phyloP scores from a whole-genome alignment of 2,888 invertebrate species.

The Eupeodes luniger region DNA sequence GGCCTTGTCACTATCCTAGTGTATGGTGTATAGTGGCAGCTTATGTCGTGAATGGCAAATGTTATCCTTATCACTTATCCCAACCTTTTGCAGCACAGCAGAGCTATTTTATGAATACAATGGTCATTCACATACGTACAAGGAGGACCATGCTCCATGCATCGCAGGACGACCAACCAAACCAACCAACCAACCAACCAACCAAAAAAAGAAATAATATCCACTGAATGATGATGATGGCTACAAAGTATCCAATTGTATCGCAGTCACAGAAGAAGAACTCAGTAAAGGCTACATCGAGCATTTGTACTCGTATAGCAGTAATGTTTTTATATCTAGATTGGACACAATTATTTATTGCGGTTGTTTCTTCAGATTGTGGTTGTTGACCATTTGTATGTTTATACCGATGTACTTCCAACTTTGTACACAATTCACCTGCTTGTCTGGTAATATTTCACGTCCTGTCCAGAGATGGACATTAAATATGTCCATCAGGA shows the following conservation, averaged over 20 bases:
- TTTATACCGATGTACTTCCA: conserved; percentile 14
- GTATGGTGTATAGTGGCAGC: conserved; percentile 9
- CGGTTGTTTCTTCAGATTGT: conserved; percentile 61
- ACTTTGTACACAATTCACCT: conserved; percentile 24
- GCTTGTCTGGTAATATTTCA: conserved; percentile 38
- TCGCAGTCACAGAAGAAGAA: conserved; percentile 7
- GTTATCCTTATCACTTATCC: conserved; percentile 59
- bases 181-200: background rate
- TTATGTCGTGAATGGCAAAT: conserved; percentile 41
- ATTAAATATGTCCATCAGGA: conserved; percentile 60
- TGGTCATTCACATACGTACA: conserved; percentile 27
- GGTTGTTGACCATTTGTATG: conserved; percentile 47
- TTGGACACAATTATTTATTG: conserved; percentile 59
- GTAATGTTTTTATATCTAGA: conserved; percentile 44
- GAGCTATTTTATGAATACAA: conserved; percentile 23
- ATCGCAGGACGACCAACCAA: conserved; percentile 14
- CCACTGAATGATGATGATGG: conserved; percentile 40
- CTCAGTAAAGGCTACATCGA: background rate
- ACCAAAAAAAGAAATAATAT: conserved; percentile 9
- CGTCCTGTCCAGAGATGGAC: conserved; percentile 48
- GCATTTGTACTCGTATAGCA: background rate
- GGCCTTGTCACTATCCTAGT: background rate
- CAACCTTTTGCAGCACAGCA: conserved; percentile 28
- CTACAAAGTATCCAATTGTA: conserved; percentile 43
- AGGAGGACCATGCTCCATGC: conserved; percentile 35